These are phyloP conservation scores for Eretmodus cyanostictus DNA, from an alignment of 2,113 vertebrate genomes.

Conservation along the genomic window DNA sequence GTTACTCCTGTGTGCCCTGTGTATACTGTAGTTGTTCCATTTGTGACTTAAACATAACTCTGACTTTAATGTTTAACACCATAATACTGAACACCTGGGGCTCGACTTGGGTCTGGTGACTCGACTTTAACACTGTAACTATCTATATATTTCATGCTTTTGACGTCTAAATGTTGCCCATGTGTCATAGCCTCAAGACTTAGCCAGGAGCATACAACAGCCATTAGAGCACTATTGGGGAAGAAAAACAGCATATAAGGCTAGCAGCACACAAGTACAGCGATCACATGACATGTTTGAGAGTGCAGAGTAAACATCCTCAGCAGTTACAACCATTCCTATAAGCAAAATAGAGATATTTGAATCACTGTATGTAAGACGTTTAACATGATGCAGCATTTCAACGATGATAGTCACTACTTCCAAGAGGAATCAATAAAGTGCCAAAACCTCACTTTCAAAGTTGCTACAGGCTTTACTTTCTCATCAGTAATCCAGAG, in stretches of 20 bases:
- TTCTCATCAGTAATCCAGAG: neutral
- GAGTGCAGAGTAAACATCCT: slow-evolving; percentile 7
- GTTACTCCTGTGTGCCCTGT: neutral
- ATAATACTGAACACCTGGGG: neutral
- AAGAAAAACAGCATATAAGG: slow-evolving; percentile 23
- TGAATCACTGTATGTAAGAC: slow-evolving; percentile 20
- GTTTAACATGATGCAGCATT: slow-evolving; percentile 53
- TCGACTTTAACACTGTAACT: neutral
- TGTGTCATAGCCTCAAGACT: slow-evolving; percentile 23
- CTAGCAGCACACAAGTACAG: slow-evolving; percentile 5
- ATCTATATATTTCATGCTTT: neutral
- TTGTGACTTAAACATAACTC: neutral
- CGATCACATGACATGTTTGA: neutral
- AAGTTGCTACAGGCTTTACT: neutral
- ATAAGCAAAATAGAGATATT: slow-evolving; percentile 44
- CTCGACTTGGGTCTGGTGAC: neutral
- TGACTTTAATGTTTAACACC: neutral
- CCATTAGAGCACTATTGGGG: slow-evolving; percentile 16
- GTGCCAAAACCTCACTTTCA: slow-evolving; percentile 37
- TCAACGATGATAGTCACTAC: slow-evolving; percentile 18
- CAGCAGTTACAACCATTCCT: slow-evolving; percentile 31
- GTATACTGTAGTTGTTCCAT: neutral
- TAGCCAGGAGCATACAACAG: slow-evolving; percentile 18
- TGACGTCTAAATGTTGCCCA: slow-evolving; percentile 4
- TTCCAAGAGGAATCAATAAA: slow-evolving; percentile 31